Conservation (phyloP, 2,797 vertebrate genomes). For the Chanos chanos region DNA sequence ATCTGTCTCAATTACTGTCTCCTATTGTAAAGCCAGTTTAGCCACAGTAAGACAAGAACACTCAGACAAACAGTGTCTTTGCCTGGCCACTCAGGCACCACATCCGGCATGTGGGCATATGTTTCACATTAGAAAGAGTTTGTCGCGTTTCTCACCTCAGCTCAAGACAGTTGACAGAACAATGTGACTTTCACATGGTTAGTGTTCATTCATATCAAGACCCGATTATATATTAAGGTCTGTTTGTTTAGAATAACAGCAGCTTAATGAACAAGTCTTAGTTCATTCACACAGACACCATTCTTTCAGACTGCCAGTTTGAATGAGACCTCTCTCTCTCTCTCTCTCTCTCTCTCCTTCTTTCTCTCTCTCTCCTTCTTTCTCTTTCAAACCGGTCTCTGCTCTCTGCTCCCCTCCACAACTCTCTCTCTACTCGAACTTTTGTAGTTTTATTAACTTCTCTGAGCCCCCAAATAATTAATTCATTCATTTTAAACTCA, state of each 20-base stretch:
- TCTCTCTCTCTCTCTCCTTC: background rate
- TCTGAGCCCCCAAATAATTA: too few species aligned
- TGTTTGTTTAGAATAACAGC: background rate
- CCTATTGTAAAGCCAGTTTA: slow-evolving; percentile 17
- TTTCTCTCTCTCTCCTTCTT: slow-evolving; percentile 33
- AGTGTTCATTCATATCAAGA: too few species aligned
- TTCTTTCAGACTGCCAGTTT: slow-evolving; percentile 32
- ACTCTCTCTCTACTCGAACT: too few species aligned
- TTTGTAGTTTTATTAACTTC: too few species aligned
- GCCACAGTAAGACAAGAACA: background rate
- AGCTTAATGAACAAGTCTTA: background rate
- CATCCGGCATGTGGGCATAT: background rate
- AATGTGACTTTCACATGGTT: too few species aligned
- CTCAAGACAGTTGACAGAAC: background rate
- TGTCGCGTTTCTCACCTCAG: background rate
- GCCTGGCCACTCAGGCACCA: too few species aligned
- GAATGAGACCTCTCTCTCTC: background rate
- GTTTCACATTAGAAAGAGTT: slow-evolving; percentile 17
- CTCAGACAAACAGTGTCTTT: too few species aligned
- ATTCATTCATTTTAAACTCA: too few species aligned
- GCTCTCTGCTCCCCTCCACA: too few species aligned
- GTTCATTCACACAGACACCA: slow-evolving; percentile 50
- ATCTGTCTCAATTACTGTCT: too few species aligned
- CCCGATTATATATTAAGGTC: background rate
- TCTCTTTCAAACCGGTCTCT: slow-evolving; percentile 27